Evolutionary conservation across 2,797 vertebrate genomes (phyloP).

Genomic region (Darevskia nairensis): DNA sequence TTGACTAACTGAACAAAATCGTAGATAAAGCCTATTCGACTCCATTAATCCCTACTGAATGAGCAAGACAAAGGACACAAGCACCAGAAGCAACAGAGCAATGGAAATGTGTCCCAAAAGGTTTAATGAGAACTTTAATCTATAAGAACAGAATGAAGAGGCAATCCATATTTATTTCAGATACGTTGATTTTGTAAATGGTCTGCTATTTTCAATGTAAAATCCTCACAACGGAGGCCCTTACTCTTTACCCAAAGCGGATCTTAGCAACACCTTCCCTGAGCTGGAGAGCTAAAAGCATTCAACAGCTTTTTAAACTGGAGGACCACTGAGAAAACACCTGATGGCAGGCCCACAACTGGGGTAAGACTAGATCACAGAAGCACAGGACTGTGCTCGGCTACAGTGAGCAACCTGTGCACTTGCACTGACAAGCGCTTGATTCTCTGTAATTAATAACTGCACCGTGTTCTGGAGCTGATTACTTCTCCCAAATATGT

Average conservation of each 20-base stretch:
- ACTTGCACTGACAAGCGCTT: constrained; percentile 49
- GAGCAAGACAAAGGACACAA: neutral
- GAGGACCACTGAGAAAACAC: neutral
- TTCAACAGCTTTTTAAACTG: neutral
- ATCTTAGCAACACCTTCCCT: neutral
- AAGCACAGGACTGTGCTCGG: constrained; percentile 5
- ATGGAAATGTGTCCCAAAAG: neutral
- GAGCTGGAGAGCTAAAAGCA: neutral
- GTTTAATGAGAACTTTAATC: neutral
- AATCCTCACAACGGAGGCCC: neutral
- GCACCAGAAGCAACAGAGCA: neutral
- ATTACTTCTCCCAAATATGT: constrained; percentile 67
- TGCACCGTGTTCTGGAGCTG: constrained; percentile 64
- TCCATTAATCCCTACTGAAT: neutral
- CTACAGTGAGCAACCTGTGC: constrained; percentile 51
- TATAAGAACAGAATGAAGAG: neutral
- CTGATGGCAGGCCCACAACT: neutral
- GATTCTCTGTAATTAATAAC: constrained; percentile 66
- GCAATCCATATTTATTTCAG: neutral
- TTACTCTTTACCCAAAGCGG: neutral
- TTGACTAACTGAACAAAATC: neutral
- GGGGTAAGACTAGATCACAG: constrained; percentile 26
- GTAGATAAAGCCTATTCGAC: neutral
- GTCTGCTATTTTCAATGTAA: neutral
- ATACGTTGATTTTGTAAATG: neutral